These are phyloP conservation scores for Coenonympha arcania DNA, from an alignment of 2,888 invertebrate species.

Conservation along the genomic window DNA sequence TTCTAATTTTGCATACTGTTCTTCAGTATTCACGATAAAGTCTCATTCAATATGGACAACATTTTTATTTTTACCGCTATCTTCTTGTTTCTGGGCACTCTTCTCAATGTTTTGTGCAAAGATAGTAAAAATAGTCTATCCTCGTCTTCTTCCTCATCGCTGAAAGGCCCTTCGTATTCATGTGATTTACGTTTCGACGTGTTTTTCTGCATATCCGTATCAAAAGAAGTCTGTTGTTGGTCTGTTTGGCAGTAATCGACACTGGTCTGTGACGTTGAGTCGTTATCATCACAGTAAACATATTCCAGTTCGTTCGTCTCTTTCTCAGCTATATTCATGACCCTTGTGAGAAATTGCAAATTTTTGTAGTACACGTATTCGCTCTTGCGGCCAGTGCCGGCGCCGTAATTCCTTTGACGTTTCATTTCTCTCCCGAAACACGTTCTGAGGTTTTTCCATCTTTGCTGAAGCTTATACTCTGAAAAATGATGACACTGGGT, in stretches of 20 bases:
- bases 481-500: constrained; percentile 6
- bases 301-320: constrained; percentile 15
- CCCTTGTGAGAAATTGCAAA: constrained; percentile 12
- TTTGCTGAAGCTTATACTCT: constrained; percentile 27
- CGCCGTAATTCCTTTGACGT: constrained; percentile 25
- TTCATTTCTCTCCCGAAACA: constrained; percentile 29
- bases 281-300: constrained; percentile 11
- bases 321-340: constrained; percentile 13
- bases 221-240: not conserved
- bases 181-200: not conserved
- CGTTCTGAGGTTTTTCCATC: constrained; percentile 31
- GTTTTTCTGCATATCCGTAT: not conserved
- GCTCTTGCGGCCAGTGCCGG: constrained; percentile 11
- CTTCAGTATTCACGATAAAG: not conserved
- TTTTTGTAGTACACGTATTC: constrained; percentile 18
- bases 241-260: not conserved
- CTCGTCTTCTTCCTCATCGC: constrained; percentile 11
- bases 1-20: too few relatives aligned
- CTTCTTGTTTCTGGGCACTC: constrained; percentile 15
- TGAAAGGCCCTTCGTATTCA: constrained; percentile 7
- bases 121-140: constrained; percentile 18
- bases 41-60: constrained; percentile 14
- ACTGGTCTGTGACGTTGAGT: not conserved
- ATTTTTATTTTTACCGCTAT: constrained; percentile 18
- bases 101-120: constrained; percentile 13